phyloP scores from a whole-genome alignment of 2,888 invertebrate genomes.

The Spodoptera picta region DNA sequence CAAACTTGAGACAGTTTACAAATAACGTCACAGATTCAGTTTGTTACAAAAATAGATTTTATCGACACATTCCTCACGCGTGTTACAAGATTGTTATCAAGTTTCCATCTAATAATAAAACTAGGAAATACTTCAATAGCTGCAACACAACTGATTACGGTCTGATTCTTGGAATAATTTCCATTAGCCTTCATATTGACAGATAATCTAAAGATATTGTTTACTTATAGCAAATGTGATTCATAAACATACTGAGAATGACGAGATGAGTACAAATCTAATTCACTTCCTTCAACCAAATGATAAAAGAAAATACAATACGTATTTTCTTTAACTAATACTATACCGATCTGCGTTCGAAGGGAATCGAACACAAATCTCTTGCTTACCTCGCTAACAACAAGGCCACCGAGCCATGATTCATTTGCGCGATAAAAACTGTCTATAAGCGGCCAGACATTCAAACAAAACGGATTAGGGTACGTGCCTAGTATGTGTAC shows the following conservation, averaged over 20 bases:
- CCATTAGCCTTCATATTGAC: slow-evolving; percentile 18
- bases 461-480: slow-evolving; percentile 62
- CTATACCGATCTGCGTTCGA: too few relatives aligned
- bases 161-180: slow-evolving; percentile 1
- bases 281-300: too few relatives aligned
- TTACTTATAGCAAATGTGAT: not conserved
- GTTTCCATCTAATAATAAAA: slow-evolving; percentile 32
- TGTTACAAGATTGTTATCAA: slow-evolving; percentile 26
- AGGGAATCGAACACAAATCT: too few relatives aligned
- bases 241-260: slow-evolving; percentile 19
- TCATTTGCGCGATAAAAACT: slow-evolving; percentile 26
- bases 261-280: too few relatives aligned
- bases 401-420: slow-evolving; percentile 12
- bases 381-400: too few relatives aligned
- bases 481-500: slow-evolving; percentile 71
- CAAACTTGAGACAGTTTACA: slow-evolving; percentile 3
- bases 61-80: slow-evolving; percentile 25
- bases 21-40: slow-evolving; percentile 10
- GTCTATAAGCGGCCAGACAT: slow-evolving; percentile 49
- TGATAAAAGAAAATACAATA: too few relatives aligned
- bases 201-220: slow-evolving; percentile 26
- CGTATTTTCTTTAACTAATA: too few relatives aligned
- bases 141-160: slow-evolving; percentile 33
- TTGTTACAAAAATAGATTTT: slow-evolving; percentile 36
- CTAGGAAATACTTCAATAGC: slow-evolving; percentile 35